A percentile compares a stretch with the other conserved stretches of the same genome.
These are phyloP conservation scores for Lota lota DNA, from an alignment of 2,113 vertebrate genomes.

Conservation along the genomic window DNA sequence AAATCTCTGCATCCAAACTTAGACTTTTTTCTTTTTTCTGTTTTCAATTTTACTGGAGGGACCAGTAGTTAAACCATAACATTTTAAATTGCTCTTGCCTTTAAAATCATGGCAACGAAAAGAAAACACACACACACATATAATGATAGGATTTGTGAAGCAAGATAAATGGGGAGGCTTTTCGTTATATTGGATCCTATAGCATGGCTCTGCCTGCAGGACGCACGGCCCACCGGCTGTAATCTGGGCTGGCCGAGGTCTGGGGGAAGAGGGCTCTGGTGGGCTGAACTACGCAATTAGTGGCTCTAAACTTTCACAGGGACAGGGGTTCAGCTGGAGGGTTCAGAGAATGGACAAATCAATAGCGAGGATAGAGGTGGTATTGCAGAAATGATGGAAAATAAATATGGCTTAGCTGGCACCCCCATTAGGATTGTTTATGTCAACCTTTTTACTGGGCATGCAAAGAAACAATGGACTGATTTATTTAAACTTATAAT, in stretches of 20 bases:
- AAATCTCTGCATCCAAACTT: constrained; percentile 64
- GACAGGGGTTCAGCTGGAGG: constrained; percentile 25
- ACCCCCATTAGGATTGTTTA: background rate
- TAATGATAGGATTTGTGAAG: too few relatives aligned
- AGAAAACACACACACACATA: background rate
- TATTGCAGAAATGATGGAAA: background rate
- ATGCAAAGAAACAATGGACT: background rate
- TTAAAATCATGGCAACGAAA: background rate
- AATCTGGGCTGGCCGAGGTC: too few relatives aligned
- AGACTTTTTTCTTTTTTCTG: constrained; percentile 47
- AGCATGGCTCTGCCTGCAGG: too few relatives aligned
- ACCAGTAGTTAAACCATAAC: constrained; percentile 41
- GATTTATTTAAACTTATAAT: constrained; percentile 1
- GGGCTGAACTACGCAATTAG: constrained; percentile 50
- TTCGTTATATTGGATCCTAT: too few relatives aligned
- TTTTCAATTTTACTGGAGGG: constrained; percentile 51
- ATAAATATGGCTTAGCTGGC: background rate
- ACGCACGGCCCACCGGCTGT: too few relatives aligned
- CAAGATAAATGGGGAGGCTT: too few relatives aligned
- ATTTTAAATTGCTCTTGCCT: background rate
- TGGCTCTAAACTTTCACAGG: constrained; percentile 45
- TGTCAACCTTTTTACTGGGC: background rate
- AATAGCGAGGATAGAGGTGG: background rate
- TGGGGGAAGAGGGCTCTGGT: too few relatives aligned
- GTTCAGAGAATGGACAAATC: constrained; percentile 40